Percentiles rank a stretch among this genome's conserved stretches.
phyloP scores from a whole-genome alignment of 2,113 vertebrate species.

The Pterocles orientalis region DNA sequence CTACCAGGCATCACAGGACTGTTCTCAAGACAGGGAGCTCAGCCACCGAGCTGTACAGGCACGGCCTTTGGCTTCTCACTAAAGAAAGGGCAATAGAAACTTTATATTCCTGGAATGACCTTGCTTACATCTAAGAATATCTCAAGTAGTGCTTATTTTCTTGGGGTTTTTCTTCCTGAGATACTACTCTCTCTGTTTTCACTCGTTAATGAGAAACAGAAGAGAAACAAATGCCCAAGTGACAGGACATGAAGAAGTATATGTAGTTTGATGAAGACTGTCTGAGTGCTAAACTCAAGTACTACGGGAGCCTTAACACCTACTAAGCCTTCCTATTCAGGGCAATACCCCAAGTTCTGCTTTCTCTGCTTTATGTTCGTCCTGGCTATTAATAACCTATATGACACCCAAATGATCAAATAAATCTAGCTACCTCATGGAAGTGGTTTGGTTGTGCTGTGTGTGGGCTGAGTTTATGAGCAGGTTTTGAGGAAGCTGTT shows the following conservation, averaged over 20 bases:
- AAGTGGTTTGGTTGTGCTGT: neutral
- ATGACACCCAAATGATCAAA: neutral
- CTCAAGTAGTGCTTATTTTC: neutral
- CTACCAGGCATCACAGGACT: neutral
- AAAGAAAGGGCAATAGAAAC: neutral
- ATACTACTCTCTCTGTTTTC: neutral
- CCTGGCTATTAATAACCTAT: conserved; percentile 13
- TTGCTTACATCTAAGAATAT: neutral
- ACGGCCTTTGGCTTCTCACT: neutral
- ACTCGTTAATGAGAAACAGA: neutral
- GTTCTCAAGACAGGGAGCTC: neutral
- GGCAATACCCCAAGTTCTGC: neutral
- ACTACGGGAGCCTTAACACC: neutral
- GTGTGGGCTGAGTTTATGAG: conserved; percentile 31
- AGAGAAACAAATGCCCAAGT: neutral
- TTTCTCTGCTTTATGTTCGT: neutral
- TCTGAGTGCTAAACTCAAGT: neutral
- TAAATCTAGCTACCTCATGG: neutral
- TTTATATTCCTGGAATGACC: neutral
- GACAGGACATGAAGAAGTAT: neutral
- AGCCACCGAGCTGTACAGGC: neutral
- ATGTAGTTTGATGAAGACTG: neutral
- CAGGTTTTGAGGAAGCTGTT: neutral
- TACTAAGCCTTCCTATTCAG: neutral
- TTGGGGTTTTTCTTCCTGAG: neutral